Evolutionary conservation across 1,140 invertebrate species (phyloP).

Genomic region (Drosophila subobscura): DNA sequence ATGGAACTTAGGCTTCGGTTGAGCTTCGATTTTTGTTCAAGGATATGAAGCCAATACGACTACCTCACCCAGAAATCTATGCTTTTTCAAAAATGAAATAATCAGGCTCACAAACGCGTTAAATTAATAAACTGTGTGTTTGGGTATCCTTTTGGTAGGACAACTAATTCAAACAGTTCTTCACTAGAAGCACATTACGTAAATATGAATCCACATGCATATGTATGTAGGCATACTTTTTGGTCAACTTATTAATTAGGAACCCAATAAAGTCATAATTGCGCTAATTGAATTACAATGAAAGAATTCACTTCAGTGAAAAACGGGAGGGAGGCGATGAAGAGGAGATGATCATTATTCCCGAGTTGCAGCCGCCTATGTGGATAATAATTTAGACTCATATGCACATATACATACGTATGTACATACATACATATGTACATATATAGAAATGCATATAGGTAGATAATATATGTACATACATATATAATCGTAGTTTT

Average conservation of each 20-base stretch:
- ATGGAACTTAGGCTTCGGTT: too few relatives aligned
- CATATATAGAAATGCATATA: too few relatives aligned
- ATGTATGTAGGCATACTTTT: neutral
- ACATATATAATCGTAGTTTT: too few relatives aligned
- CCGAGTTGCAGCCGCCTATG: constrained; percentile 14
- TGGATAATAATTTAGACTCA: constrained; percentile 16
- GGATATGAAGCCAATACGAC: too few relatives aligned
- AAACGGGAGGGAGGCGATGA: neutral
- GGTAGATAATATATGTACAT: neutral
- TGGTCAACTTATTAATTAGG: constrained; percentile 11
- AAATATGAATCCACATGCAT: too few relatives aligned
- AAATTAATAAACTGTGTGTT: too few relatives aligned
- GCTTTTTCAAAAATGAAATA: too few relatives aligned
- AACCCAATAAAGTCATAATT: constrained; percentile 30
- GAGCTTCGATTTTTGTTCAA: too few relatives aligned
- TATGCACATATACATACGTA: constrained; percentile 8
- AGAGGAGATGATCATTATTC: neutral
- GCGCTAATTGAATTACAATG: constrained; percentile 38
- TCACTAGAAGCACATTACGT: neutral
- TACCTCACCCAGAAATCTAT: too few relatives aligned
- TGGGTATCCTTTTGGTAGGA: neutral
- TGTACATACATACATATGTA: neutral
- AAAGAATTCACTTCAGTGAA: constrained; percentile 32
- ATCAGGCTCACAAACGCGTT: too few relatives aligned
- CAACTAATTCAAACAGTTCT: neutral